Conservation (phyloP, 2,797 vertebrate genomes). For the Megalops cyprinoides region DNA sequence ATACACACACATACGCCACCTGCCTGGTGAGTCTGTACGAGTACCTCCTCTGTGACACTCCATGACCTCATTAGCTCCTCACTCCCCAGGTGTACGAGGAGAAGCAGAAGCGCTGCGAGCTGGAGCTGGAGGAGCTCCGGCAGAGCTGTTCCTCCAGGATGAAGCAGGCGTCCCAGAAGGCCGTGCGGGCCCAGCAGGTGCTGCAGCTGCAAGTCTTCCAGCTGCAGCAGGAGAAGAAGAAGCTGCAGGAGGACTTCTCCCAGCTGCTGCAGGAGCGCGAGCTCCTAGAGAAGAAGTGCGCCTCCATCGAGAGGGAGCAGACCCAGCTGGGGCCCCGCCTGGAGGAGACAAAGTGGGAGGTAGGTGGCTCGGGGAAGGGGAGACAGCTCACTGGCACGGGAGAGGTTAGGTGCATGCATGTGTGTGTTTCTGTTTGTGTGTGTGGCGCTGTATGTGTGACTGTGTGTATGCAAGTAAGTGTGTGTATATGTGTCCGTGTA, state of each 20-base stretch:
- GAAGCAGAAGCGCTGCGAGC: constrained; percentile 86
- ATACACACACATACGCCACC: not conserved
- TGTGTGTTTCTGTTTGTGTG: not conserved
- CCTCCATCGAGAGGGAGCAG: constrained; percentile 88
- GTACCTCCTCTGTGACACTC: too few species aligned
- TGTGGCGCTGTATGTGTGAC: too few species aligned
- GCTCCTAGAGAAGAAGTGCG: constrained; percentile 86
- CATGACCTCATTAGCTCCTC: too few species aligned
- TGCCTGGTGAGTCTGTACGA: too few species aligned
- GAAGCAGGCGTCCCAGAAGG: constrained; percentile 84
- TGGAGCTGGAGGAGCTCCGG: constrained; percentile 86
- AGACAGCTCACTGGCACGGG: too few species aligned
- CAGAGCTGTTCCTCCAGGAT: constrained; percentile 84
- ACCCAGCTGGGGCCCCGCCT: constrained; percentile 90
- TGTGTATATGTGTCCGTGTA: too few species aligned
- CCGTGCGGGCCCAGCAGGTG: constrained; percentile 89
- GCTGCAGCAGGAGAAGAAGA: constrained; percentile 96
- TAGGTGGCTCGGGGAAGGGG: constrained; percentile 68
- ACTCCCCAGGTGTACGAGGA: constrained; percentile 91
- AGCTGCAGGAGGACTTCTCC: constrained; percentile 91
- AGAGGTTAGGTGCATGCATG: too few species aligned
- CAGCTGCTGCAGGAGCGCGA: constrained; percentile 92
- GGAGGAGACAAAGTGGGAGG: constrained; percentile 99
- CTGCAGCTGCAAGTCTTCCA: constrained; percentile 93
- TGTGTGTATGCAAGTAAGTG: too few species aligned